A percentile compares a stretch with the other conserved stretches of the same genome.
These are phyloP conservation scores for Thereva unica DNA, from an alignment of 2,888 invertebrate genomes.

Conservation along the genomic window DNA sequence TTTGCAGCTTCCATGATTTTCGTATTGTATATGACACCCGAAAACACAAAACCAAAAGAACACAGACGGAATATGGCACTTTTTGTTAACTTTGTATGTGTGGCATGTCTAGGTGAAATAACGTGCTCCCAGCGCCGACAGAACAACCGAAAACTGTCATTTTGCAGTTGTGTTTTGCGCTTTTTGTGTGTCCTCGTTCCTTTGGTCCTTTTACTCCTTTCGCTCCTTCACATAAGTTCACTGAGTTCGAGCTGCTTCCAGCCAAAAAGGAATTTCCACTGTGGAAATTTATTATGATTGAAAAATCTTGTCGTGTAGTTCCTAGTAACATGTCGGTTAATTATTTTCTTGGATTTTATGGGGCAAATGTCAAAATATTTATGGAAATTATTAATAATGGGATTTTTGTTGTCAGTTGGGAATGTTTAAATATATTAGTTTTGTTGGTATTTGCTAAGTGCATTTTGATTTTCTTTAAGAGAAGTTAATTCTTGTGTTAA, in stretches of 20 bases:
- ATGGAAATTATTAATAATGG: slow-evolving; percentile 41
- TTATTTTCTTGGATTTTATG: slow-evolving; percentile 39
- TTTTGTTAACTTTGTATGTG: not conserved
- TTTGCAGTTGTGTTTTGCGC: slow-evolving; percentile 21
- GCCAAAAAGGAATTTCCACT: slow-evolving; percentile 37
- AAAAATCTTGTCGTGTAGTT: slow-evolving; percentile 41
- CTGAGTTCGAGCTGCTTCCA: not conserved
- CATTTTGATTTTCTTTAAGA: not conserved
- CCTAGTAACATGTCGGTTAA: slow-evolving; percentile 35
- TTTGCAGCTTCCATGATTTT: too few species aligned
- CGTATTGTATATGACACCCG: too few species aligned
- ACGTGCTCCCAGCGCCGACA: slow-evolving; percentile 8
- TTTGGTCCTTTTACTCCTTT: slow-evolving; percentile 3
- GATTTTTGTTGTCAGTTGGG: slow-evolving; percentile 20
- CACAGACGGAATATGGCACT: too few species aligned
- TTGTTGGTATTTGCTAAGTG: not conserved
- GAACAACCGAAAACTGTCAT: slow-evolving; percentile 28
- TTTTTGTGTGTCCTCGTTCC: not conserved
- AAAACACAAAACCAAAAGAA: too few species aligned
- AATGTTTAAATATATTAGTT: not conserved
- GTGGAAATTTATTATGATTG: slow-evolving; percentile 41
- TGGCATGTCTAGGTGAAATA: slow-evolving; percentile 34
- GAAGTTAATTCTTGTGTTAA: too few species aligned
- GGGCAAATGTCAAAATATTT: slow-evolving; percentile 40
- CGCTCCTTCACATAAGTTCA: not conserved